phyloP scores from a whole-genome alignment of 2,888 invertebrate species.

The Drosophila nr. fundita region DNA sequence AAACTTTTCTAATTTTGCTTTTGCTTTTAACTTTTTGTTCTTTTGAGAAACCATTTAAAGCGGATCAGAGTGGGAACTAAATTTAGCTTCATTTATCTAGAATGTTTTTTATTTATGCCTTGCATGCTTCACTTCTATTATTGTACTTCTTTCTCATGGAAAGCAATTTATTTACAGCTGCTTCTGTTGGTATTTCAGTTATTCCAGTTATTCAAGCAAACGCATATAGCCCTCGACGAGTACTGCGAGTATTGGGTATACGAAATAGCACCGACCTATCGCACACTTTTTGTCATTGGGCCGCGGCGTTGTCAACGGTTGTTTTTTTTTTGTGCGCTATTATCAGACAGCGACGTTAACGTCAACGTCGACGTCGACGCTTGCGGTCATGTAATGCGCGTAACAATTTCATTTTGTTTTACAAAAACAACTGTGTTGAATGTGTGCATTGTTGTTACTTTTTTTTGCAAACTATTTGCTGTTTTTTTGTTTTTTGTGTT shows the following conservation, averaged over 20 bases:
- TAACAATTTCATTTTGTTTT: slow-evolving; percentile 73
- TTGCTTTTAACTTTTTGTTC: too few relatives aligned
- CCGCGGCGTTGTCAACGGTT: slow-evolving; percentile 52
- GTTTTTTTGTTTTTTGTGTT: slow-evolving; percentile 6
- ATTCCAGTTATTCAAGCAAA: not conserved
- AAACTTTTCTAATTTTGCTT: not conserved
- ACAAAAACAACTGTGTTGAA: slow-evolving; percentile 49
- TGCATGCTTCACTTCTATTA: not conserved
- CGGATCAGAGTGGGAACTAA: not conserved
- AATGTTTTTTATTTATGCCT: not conserved
- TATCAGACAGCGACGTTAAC: slow-evolving; percentile 60
- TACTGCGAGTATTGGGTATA: not conserved
- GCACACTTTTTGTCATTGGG: slow-evolving; percentile 78
- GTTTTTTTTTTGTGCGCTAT: slow-evolving; percentile 43
- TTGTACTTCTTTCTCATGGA: not conserved
- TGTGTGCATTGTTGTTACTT: slow-evolving; percentile 34
- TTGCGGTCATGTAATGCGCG: slow-evolving; percentile 62
- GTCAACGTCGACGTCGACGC: slow-evolving; percentile 18
- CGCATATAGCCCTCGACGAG: slow-evolving; percentile 11
- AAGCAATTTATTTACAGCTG: not conserved
- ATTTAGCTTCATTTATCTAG: not conserved
- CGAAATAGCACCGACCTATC: slow-evolving; percentile 73
- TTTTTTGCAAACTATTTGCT: slow-evolving; percentile 10
- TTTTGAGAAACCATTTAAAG: not conserved
- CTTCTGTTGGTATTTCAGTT: not conserved